A percentile compares a stretch with the other conserved stretches of the same genome.
These are phyloP conservation scores for Drosophila fulvimacula DNA, from an alignment of 2,888 invertebrate species.

Conservation along the genomic window DNA sequence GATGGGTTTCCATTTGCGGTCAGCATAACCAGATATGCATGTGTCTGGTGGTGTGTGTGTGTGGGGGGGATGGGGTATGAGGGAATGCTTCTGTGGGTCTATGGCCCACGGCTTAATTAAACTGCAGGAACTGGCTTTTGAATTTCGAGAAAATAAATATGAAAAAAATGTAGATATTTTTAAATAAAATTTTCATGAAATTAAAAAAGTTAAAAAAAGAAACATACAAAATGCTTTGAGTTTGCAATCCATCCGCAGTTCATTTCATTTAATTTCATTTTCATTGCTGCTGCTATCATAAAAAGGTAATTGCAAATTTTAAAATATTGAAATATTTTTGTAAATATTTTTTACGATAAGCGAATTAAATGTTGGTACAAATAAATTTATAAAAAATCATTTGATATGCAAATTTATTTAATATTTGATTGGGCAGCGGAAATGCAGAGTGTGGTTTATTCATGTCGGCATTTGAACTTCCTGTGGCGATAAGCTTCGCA, in stretches of 20 bases:
- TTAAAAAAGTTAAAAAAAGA: neutral
- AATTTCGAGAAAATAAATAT: slow-evolving; percentile 3
- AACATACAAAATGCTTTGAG: neutral
- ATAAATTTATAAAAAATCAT: slow-evolving; percentile 1
- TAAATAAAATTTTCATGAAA: neutral
- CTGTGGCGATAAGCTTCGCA: slow-evolving; percentile 45
- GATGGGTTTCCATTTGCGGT: slow-evolving; percentile 57
- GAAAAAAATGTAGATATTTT: neutral
- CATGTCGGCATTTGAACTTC: slow-evolving; percentile 41
- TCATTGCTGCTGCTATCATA: slow-evolving; percentile 21
- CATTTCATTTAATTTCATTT: slow-evolving; percentile 9
- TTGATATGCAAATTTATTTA: slow-evolving; percentile 7
- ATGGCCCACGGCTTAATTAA: slow-evolving; percentile 29
- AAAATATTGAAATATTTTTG: neutral
- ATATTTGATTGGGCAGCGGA: slow-evolving; percentile 54
- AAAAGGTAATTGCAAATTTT: slow-evolving; percentile 13
- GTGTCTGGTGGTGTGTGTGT: neutral
- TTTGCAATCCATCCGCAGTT: neutral
- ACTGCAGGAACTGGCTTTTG: slow-evolving; percentile 35
- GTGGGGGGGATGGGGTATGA: neutral
- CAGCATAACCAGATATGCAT: neutral
- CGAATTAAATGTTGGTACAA: slow-evolving; percentile 20
- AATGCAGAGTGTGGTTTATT: slow-evolving; percentile 45
- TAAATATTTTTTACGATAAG: neutral
- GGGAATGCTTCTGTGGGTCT: no score